Percentiles rank a stretch among this genome's conserved stretches.
Evolutionary conservation across 2,888 invertebrate genomes (phyloP).

Genomic region (Drosophila anceps): DNA sequence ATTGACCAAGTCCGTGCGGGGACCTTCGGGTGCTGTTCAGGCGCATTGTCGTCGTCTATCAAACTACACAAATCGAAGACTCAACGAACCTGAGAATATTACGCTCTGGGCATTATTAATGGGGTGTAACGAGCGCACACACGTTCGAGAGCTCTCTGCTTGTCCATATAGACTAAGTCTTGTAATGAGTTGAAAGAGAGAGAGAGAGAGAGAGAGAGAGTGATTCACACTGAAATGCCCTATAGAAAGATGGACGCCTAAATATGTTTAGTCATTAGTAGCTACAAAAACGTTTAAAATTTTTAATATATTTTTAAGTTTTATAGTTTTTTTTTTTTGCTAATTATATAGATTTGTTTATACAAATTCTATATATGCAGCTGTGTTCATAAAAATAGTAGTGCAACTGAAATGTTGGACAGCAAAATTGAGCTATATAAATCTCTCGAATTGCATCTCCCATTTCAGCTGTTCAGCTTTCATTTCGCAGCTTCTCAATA

Average conservation of each 20-base stretch:
- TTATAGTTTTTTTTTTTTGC: too few relatives aligned
- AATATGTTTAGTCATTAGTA: neutral
- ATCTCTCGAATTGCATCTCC: too few relatives aligned
- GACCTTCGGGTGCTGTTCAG: constrained; percentile 20
- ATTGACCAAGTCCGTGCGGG: neutral
- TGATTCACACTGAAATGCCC: neutral
- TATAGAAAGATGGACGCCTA: neutral
- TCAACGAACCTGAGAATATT: neutral
- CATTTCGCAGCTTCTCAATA: too few relatives aligned
- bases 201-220: neutral
- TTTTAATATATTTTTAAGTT: too few relatives aligned
- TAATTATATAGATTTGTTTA: too few relatives aligned
- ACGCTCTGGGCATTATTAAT: constrained; percentile 8
- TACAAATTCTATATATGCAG: too few relatives aligned
- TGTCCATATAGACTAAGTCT: neutral
- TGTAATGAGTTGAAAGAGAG: neutral
- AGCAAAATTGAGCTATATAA: too few relatives aligned
- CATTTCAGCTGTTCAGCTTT: too few relatives aligned
- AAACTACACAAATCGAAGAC: constrained; percentile 41
- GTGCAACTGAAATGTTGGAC: too few relatives aligned
- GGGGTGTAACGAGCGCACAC: neutral
- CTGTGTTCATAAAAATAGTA: too few relatives aligned
- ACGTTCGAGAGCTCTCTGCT: neutral
- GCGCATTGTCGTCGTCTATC: constrained; percentile 15
- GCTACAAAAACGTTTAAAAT: too few relatives aligned